Evolutionary conservation across 2,888 invertebrate species (phyloP), one percentile per base, ranked within the genome.

Genomic region (Hydropsyche betteni): DNA sequence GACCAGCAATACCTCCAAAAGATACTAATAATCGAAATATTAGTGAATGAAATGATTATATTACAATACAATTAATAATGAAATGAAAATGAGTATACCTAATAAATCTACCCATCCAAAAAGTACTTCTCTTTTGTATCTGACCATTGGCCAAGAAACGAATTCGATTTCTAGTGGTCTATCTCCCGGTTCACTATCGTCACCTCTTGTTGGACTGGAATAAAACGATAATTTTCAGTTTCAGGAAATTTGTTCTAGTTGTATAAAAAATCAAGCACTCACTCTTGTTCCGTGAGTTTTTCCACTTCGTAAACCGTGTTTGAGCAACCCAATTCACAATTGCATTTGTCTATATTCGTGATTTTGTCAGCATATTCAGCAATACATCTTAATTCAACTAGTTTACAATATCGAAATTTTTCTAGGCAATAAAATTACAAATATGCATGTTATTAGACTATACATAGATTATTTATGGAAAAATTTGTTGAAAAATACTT

Each of bases 71-170:
- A 24, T 24, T 2, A 24, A 24, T 2, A 24, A 24, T 24, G 1
- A 44, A 24, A 24, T 24, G 1, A 44, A 6, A 44, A 44, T 44
- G 10, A 44, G 80, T 84, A 84, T 83, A 91, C 92, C 94, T 61
- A 94, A 82, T 71, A 94, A 86, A 85, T 94, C 94, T 0, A 94
- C 92, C 93, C 94, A 94, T 74, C 94, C 94, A 82, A 94, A 94
- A 58, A 93, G 88, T 16, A 94, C 93, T 83, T 94, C 93, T 44
- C 94, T 89, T 81, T 93, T 93, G 82, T 92, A 94, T 4, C 91
- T 88, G 36, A 93, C 91, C 89, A 91, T 90, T 0, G 93, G 93
- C 94, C 94, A 94, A 0, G 93, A 93, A 0, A 92, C 90, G 82
- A 93, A 93, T 83, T 92, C 90, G 0, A 89, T 85, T 82, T 90